These are phyloP conservation scores for Aromia moschata DNA, from an alignment of 2,888 invertebrate genomes.

Conservation along the genomic window DNA sequence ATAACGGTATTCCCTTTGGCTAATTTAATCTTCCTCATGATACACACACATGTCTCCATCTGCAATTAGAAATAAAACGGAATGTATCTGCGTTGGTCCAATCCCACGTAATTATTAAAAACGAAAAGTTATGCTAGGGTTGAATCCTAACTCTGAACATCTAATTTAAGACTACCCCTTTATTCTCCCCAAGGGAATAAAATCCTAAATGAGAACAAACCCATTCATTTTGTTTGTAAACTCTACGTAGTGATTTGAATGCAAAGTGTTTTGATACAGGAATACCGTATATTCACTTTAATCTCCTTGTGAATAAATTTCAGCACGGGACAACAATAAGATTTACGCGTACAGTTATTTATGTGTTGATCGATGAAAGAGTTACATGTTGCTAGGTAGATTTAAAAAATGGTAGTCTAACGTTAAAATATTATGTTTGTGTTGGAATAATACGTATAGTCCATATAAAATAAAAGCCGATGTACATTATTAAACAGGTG, in stretches of 20 bases:
- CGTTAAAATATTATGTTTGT: too few relatives aligned
- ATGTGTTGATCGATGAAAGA: too few relatives aligned
- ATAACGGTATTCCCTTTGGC: too few relatives aligned
- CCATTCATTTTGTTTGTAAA: conserved; percentile 51
- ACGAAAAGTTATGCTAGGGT: conserved; percentile 14
- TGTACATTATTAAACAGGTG: too few relatives aligned
- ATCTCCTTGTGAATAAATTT: conserved; percentile 43
- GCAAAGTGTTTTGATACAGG: conserved; percentile 42
- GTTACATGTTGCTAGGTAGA: too few relatives aligned
- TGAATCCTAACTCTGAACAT: conserved; percentile 29
- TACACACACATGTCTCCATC: too few relatives aligned
- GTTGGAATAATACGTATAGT: too few relatives aligned
- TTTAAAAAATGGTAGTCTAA: too few relatives aligned
- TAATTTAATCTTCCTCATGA: too few relatives aligned
- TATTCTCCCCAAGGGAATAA: conserved; percentile 51
- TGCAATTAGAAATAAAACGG: too few relatives aligned
- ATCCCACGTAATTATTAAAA: conserved; percentile 20
- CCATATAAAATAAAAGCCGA: too few relatives aligned
- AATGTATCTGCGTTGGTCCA: not conserved
- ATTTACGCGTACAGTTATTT: too few relatives aligned
- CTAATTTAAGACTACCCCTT: conserved; percentile 52
- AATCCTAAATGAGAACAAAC: conserved; percentile 55
- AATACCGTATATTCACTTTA: conserved; percentile 36
- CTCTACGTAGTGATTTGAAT: conserved; percentile 49
- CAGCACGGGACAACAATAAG: conserved; percentile 10